These are phyloP conservation scores for Chrysochloris asiatica DNA, from an alignment of 2,113 vertebrate genomes.

Conservation along the genomic window DNA sequence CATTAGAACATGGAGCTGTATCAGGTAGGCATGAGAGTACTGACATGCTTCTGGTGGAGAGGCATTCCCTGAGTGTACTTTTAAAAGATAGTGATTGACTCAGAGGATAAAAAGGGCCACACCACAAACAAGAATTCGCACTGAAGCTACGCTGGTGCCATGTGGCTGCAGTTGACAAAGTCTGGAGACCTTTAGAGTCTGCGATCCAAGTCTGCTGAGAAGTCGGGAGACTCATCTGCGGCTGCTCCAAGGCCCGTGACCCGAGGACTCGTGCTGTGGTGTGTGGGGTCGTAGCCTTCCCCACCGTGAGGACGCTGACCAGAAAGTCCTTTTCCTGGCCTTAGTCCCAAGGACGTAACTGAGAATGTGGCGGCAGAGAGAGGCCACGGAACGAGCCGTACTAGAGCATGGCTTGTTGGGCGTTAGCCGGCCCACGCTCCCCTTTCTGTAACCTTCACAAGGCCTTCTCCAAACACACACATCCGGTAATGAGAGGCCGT, in stretches of 20 bases:
- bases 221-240: neutral
- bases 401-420: too few species aligned
- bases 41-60: neutral
- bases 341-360: accelerated
- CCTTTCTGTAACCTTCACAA: too few species aligned
- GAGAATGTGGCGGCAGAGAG: too few species aligned
- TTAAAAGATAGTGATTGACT: neutral
- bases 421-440: too few species aligned
- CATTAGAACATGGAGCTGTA: neutral
- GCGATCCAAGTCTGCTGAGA: neutral
- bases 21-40: neutral
- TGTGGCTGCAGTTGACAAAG: neutral
- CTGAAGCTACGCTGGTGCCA: neutral
- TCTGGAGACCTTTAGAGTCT: neutral
- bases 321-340: neutral
- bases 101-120: neutral
- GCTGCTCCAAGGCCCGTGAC: neutral
- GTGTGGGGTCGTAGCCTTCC: neutral
- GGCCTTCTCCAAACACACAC: too few species aligned
- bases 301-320: neutral
- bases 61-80: neutral
- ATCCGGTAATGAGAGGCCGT: too few species aligned
- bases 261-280: neutral
- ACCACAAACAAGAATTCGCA: neutral
- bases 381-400: too few species aligned